Evolutionary conservation across 1,140 invertebrate genomes (phyloP).

Genomic region (Wasmannia auropunctata): DNA sequence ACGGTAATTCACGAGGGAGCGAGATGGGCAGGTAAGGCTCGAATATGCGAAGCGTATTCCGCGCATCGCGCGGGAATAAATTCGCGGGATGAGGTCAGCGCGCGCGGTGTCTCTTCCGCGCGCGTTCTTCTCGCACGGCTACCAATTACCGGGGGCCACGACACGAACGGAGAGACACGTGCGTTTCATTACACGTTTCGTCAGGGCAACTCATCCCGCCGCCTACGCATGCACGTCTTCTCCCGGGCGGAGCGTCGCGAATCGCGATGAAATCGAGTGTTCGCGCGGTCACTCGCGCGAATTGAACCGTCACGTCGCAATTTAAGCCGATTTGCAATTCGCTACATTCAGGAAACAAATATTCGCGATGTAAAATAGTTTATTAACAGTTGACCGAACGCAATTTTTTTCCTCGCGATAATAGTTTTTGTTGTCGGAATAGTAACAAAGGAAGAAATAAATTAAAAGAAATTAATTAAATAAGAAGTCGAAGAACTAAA

Average conservation of each 20-base stretch:
- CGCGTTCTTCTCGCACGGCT: background rate
- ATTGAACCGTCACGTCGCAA: constrained; percentile 14
- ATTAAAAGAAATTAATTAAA: background rate
- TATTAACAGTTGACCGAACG: background rate
- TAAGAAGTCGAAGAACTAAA: too few species aligned
- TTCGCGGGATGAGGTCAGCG: background rate
- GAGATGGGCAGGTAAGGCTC: background rate
- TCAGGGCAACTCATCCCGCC: background rate
- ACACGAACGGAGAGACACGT: constrained; percentile 6
- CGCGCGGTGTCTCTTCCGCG: background rate
- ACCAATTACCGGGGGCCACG: constrained; percentile 17
- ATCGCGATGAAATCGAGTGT: constrained; percentile 10
- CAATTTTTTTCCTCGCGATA: background rate
- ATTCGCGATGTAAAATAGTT: background rate
- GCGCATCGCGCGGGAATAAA: background rate
- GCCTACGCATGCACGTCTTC: background rate
- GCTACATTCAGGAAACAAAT: background rate
- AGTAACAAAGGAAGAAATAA: background rate
- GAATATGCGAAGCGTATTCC: background rate
- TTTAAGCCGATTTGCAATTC: background rate
- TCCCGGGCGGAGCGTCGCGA: constrained; percentile 6
- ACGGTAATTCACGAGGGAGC: background rate
- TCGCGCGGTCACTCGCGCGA: background rate
- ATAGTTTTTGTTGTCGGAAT: background rate
- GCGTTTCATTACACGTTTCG: constrained; percentile 13